Percentiles rank a stretch among this genome's conserved stretches.
Conservation (phyloP, 2,888 invertebrate genomes). For the Lingula anatina region DNA sequence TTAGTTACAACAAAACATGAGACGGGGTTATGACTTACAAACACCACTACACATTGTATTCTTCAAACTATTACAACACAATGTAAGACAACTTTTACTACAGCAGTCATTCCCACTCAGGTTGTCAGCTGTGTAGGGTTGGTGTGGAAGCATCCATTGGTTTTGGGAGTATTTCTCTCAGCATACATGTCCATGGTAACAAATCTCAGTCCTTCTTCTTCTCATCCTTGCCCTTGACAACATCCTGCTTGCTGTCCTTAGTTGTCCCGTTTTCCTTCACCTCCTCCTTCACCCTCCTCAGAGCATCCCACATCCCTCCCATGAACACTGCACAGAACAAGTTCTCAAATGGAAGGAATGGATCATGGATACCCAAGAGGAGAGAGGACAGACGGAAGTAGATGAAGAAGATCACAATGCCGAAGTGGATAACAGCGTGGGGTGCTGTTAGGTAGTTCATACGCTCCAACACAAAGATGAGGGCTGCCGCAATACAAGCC, state of each 20-base stretch:
- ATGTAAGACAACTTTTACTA: too few species aligned
- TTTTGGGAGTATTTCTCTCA: too few species aligned
- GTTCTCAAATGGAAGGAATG: conserved; percentile 98
- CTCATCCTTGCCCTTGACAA: conserved; percentile 37
- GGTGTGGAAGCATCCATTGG: too few species aligned
- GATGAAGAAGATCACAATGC: conserved; percentile 93
- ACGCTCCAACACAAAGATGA: conserved; percentile 94
- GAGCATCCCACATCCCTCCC: conserved; percentile 97
- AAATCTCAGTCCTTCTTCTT: conserved; percentile 37
- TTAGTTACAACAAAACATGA: too few species aligned
- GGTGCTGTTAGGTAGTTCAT: conserved; percentile 94
- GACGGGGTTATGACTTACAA: too few species aligned
- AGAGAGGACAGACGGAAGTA: conserved; percentile 95
- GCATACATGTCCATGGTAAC: too few species aligned
- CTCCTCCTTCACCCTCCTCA: conserved; percentile 71
- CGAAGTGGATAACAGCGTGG: conserved; percentile 94
- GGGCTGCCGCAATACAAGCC: conserved; percentile 89
- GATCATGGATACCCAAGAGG: conserved; percentile 94
- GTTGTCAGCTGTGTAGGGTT: too few species aligned
- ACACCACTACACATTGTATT: too few species aligned
- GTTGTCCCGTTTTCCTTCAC: conserved; percentile 24
- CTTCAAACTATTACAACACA: too few species aligned
- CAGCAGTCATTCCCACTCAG: too few species aligned
- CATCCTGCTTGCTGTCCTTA: conserved; percentile 24
- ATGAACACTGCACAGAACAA: conserved; percentile 81